Conservation (phyloP, 2,888 invertebrate species). For the Microctonus brassicae region DNA sequence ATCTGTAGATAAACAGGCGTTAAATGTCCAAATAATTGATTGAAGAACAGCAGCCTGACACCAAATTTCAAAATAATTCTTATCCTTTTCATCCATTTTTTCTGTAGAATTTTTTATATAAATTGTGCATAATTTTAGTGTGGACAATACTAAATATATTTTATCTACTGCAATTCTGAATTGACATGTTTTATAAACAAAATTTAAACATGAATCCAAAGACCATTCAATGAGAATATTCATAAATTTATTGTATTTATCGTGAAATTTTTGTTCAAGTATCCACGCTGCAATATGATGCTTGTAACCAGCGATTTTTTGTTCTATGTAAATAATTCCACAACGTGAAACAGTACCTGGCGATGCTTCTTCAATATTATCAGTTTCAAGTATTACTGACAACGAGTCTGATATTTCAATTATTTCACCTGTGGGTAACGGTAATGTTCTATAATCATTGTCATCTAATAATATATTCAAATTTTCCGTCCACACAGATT, state of each 20-base stretch:
- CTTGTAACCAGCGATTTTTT: slow-evolving; percentile 72
- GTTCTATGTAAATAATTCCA: slow-evolving; percentile 76
- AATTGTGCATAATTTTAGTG: slow-evolving; percentile 63
- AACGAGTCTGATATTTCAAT: slow-evolving; percentile 71
- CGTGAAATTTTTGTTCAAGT: slow-evolving; percentile 38
- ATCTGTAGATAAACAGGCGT: slow-evolving; percentile 69
- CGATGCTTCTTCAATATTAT: slow-evolving; percentile 72
- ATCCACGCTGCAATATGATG: slow-evolving; percentile 62
- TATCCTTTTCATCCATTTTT: slow-evolving; percentile 46
- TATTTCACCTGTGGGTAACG: slow-evolving; percentile 75
- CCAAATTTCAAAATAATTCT: slow-evolving; percentile 70
- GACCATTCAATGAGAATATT: slow-evolving; percentile 72
- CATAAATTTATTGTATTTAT: slow-evolving; percentile 54
- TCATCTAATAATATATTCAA: slow-evolving; percentile 75
- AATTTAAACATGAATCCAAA: slow-evolving; percentile 72
- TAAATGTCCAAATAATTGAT: slow-evolving; percentile 72
- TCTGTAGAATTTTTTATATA: slow-evolving; percentile 62
- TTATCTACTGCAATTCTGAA: slow-evolving; percentile 62
- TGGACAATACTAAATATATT: slow-evolving; percentile 64
- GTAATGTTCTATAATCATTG: slow-evolving; percentile 74
- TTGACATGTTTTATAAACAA: slow-evolving; percentile 70
- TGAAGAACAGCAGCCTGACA: slow-evolving; percentile 72
- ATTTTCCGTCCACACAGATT: slow-evolving; percentile 73
- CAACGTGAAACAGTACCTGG: slow-evolving; percentile 77
- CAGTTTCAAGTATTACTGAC: slow-evolving; percentile 75